A percentile compares a stretch with the other conserved stretches of the same genome.
These are phyloP conservation scores for Callorhinus ursinus DNA, from an alignment of 2,113 vertebrate genomes.

Conservation along the genomic window DNA sequence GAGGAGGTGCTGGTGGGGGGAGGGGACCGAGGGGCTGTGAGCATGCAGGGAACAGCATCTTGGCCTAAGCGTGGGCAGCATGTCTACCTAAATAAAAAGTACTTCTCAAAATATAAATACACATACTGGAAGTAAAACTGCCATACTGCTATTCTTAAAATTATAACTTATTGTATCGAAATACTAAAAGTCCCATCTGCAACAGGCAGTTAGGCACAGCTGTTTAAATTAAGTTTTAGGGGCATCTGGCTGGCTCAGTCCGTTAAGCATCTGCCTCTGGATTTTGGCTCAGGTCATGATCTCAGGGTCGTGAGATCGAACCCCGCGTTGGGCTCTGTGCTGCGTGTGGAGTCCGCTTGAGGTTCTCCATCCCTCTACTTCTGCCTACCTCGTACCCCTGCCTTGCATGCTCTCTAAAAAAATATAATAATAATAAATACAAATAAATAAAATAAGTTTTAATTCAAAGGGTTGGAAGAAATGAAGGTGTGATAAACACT, in stretches of 20 bases:
- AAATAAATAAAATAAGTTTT: background rate
- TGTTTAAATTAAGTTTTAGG: background rate
- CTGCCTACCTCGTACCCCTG: background rate
- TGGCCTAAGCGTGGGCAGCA: background rate
- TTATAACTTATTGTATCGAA: background rate
- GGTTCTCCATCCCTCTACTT: background rate
- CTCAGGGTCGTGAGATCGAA: background rate
- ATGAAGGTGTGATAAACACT: background rate
- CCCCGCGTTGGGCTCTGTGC: background rate
- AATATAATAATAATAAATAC: background rate
- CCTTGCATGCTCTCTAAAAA: background rate
- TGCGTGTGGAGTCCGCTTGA: background rate
- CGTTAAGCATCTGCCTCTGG: background rate
- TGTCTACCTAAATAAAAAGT: background rate
- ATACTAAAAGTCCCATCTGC: background rate
- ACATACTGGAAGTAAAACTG: background rate
- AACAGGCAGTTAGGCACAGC: background rate
- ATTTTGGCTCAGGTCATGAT: background rate
- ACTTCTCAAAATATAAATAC: background rate
- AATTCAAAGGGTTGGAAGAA: too few relatives aligned
- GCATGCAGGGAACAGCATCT: rapidly evolving
- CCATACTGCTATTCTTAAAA: background rate
- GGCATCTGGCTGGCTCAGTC: background rate
- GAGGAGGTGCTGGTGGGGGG: rapidly evolving
- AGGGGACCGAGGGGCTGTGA: too few relatives aligned